A percentile compares a stretch with the other conserved stretches of the same genome.
Conservation (phyloP, 2,888 invertebrate genomes). For the Campoletis raptor region DNA sequence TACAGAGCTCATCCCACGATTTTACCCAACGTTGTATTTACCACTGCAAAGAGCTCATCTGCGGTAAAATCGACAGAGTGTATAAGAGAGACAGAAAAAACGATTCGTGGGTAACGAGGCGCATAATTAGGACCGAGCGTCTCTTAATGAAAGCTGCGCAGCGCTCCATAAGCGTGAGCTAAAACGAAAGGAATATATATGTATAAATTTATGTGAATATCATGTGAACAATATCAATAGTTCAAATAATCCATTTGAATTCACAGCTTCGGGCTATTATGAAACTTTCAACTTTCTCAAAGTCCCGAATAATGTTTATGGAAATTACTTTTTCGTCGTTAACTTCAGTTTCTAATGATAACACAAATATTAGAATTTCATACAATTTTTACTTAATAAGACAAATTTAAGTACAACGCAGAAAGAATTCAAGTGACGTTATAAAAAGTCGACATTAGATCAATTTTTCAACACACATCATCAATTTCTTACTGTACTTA, state of each 20-base stretch:
- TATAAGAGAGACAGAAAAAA: constrained; percentile 42
- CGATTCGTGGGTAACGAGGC: constrained; percentile 70
- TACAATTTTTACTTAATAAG: neutral
- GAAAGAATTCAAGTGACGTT: neutral
- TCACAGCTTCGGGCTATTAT: neutral
- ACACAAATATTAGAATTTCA: neutral
- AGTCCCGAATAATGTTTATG: constrained; percentile 4
- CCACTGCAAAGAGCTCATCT: constrained; percentile 27
- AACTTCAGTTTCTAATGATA: neutral
- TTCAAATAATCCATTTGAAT: constrained; percentile 9
- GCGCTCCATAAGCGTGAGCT: constrained; percentile 39
- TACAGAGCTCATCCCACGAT: constrained; percentile 39
- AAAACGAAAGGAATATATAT: constrained; percentile 21
- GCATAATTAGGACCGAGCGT: constrained; percentile 73
- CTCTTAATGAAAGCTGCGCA: constrained; percentile 74
- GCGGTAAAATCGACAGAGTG: constrained; percentile 31
- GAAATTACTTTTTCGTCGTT: neutral
- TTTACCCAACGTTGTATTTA: constrained; percentile 36
- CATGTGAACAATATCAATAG: constrained; percentile 15
- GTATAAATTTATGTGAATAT: neutral
- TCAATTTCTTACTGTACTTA: neutral
- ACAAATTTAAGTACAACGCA: neutral
- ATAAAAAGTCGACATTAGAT: neutral
- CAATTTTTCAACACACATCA: neutral
- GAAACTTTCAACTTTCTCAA: neutral